A percentile compares a stretch with the other conserved stretches of the same genome.
Evolutionary conservation across 1,140 invertebrate species (phyloP).

Genomic region (Cherax quadricarinatus): DNA sequence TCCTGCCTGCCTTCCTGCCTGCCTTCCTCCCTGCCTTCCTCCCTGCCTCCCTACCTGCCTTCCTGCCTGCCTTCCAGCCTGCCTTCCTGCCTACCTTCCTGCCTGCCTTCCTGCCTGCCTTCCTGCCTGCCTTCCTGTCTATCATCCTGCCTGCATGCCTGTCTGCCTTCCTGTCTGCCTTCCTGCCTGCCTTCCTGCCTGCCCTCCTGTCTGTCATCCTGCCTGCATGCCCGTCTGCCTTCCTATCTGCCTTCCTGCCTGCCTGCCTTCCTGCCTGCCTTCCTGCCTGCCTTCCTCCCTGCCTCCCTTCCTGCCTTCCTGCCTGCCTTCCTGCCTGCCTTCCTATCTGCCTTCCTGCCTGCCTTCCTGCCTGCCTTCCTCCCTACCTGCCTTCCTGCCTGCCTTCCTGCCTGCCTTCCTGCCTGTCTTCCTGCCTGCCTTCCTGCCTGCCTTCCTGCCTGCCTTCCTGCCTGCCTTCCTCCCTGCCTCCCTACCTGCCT

Average conservation of each 20-base stretch:
- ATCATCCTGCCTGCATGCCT: background rate
- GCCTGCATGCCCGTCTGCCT: background rate
- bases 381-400: too few relatives aligned
- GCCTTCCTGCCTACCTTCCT: background rate
- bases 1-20: background rate
- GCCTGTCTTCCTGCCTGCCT: too few relatives aligned
- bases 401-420: too few relatives aligned
- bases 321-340: background rate
- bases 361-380: background rate
- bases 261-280: background rate
- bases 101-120: background rate
- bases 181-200: background rate
- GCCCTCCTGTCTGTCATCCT: too few relatives aligned
- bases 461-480: background rate
- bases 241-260: background rate
- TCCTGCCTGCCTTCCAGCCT: too few relatives aligned
- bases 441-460: too few relatives aligned
- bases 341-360: background rate
- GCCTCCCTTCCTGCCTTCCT: background rate
- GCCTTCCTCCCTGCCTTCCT: background rate
- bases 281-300: too few relatives aligned
- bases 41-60: background rate
- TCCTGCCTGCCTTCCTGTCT: background rate
- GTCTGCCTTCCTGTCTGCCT: background rate
- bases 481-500: background rate